phyloP scores from a whole-genome alignment of 2,113 vertebrate species.

The sheep (Ovis aries) region ARS-UI_Ramb_v3.0 NC_056055.1:100527501-100528000 shows the following conservation, averaged over 20 bases:
- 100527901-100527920: background rate
- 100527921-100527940: background rate
- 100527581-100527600: background rate
- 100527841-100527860: background rate
- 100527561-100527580: background rate
- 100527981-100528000: background rate
- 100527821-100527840: background rate
- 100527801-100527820: background rate
- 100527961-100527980: background rate
- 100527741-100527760: background rate
- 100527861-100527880: background rate
- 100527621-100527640: background rate
- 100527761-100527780: background rate
- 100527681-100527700: background rate
- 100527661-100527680: background rate
- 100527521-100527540: background rate
- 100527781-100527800: background rate
- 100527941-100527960: background rate
- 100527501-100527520: background rate
- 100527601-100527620: background rate
- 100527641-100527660: background rate
- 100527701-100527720: background rate
- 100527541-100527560: background rate
- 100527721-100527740: background rate
- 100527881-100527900: background rate